Percentiles rank a stretch among this genome's conserved stretches.
Evolutionary conservation across 2,888 invertebrate genomes (phyloP).

Genomic region (Rhyacophila evoluta): DNA sequence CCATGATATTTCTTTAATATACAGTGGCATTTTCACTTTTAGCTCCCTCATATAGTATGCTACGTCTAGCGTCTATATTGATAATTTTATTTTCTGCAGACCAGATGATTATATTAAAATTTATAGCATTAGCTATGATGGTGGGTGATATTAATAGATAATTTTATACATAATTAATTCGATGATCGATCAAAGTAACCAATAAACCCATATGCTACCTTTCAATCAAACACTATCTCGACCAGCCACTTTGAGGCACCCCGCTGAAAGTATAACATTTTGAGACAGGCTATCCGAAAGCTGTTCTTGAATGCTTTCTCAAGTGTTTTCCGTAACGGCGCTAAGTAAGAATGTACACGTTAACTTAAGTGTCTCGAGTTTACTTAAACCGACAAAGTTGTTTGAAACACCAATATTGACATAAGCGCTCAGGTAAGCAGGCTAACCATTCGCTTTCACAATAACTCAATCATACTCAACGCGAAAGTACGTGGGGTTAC

Average conservation of each 20-base stretch:
- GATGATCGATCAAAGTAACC: neutral
- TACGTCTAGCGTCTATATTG: too few species aligned
- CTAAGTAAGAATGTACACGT: conserved; percentile 52
- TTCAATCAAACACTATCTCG: conserved; percentile 14
- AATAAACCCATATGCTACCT: neutral
- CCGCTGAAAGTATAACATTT: conserved; percentile 32
- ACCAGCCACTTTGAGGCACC: conserved; percentile 13
- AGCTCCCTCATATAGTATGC: too few species aligned
- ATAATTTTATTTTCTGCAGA: too few species aligned
- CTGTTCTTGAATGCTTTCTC: conserved; percentile 33
- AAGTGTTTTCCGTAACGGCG: conserved; percentile 25
- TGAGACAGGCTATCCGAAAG: conserved; percentile 38
- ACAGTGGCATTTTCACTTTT: too few species aligned
- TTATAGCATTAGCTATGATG: too few species aligned
- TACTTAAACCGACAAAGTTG: conserved; percentile 52
- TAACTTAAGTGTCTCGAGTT: conserved; percentile 51
- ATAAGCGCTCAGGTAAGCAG: conserved; percentile 48
- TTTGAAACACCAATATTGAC: conserved; percentile 54
- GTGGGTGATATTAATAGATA: neutral
- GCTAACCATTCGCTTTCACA: conserved; percentile 43
- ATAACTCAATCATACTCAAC: conserved; percentile 50
- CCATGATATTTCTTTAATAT: too few species aligned
- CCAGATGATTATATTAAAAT: too few species aligned
- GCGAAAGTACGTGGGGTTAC: conserved; percentile 5
- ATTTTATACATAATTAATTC: neutral